Conservation (phyloP, 2,113 vertebrate genomes). For the Solea senegalensis region DNA sequence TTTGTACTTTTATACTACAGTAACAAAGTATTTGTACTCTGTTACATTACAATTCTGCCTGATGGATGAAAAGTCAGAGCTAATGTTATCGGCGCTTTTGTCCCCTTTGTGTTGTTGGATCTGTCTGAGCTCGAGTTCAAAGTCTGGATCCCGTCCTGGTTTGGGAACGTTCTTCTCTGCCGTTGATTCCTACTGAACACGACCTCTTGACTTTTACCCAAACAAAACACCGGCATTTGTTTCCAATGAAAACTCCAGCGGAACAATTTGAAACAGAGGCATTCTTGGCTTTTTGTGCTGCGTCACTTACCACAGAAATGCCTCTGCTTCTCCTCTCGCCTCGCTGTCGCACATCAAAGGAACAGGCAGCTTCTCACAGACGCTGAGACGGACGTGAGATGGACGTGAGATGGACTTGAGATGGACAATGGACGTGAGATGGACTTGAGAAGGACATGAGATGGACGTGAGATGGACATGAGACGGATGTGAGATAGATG, state of each 20-base stretch:
- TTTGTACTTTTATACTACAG: too few relatives aligned
- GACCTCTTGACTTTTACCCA: constrained; percentile 55
- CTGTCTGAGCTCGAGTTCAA: not conserved
- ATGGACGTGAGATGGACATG: too few relatives aligned
- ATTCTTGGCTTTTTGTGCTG: constrained; percentile 44
- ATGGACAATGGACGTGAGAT: too few relatives aligned
- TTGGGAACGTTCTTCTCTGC: constrained; percentile 8
- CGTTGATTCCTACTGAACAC: constrained; percentile 54
- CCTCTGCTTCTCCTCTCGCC: constrained; percentile 16
- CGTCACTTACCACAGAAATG: constrained; percentile 30
- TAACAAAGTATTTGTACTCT: too few relatives aligned
- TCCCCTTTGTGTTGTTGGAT: not conserved
- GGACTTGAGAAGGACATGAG: too few relatives aligned
- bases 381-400: too few relatives aligned
- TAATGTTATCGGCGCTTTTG: too few relatives aligned
- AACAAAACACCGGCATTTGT: constrained; percentile 62
- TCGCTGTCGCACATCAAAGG: constrained; percentile 7
- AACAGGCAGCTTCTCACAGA: not conserved
- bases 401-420: too few relatives aligned
- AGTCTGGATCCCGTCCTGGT: not conserved
- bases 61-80: too few relatives aligned
- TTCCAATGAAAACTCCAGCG: constrained; percentile 65
- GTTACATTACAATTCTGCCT: too few relatives aligned
- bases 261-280: constrained; percentile 61
- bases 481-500: too few relatives aligned